A percentile compares a stretch with the other conserved stretches of the same genome.
Conservation (phyloP, 2,888 invertebrate genomes). For the Drosophila falleni region DNA sequence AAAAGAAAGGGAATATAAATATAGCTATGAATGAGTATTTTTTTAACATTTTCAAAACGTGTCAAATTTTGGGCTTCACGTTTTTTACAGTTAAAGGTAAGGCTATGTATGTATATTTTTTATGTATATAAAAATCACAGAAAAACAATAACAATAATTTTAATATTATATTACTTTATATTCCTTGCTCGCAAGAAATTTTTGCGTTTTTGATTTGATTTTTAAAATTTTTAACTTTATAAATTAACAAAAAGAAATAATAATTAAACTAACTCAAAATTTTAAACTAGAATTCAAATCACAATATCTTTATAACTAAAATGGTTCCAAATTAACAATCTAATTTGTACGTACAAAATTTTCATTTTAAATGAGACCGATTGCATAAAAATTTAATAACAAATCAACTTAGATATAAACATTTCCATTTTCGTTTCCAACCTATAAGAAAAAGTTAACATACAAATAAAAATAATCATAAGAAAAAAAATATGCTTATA, state of each 20-base stretch:
- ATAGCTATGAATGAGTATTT: slow-evolving; percentile 62
- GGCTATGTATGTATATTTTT: slow-evolving; percentile 25
- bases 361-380: slow-evolving; percentile 68
- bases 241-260: slow-evolving; percentile 31
- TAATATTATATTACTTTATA: slow-evolving; percentile 2
- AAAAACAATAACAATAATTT: slow-evolving; percentile 11
- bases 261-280: slow-evolving; percentile 33
- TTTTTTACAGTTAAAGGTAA: slow-evolving; percentile 29
- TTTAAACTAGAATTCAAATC: slow-evolving; percentile 65
- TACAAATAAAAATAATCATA: slow-evolving; percentile 4
- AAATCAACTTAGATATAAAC: slow-evolving; percentile 58
- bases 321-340: slow-evolving; percentile 42
- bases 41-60: slow-evolving; percentile 29
- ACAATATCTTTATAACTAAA: slow-evolving; percentile 53
- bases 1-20: slow-evolving; percentile 66
- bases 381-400: slow-evolving; percentile 47
- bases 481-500: slow-evolving; percentile 17
- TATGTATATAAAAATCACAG: slow-evolving; percentile 2
- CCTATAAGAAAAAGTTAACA: slow-evolving; percentile 58
- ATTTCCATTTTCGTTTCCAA: slow-evolving; percentile 53
- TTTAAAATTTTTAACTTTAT: slow-evolving; percentile 11
- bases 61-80: slow-evolving; percentile 8
- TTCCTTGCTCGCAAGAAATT: slow-evolving; percentile 5
- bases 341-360: slow-evolving; percentile 63
- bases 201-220: neutral